phyloP scores from a whole-genome alignment of 1,140 invertebrate genomes.

The Teleogryllus occipitalis region DNA sequence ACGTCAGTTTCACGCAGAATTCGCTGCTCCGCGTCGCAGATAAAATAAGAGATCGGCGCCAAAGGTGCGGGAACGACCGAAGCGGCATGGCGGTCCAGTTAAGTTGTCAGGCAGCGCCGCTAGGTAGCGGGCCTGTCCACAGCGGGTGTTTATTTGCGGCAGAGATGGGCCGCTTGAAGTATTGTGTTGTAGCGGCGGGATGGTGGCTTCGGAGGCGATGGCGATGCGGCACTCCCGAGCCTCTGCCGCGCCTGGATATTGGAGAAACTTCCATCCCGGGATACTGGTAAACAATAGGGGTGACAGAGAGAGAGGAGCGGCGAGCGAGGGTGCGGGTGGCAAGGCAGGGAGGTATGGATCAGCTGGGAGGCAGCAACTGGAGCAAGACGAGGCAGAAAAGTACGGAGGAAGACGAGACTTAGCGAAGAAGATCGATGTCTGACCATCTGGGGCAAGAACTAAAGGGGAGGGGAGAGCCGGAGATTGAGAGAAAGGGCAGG shows the following conservation, averaged over 20 bases:
- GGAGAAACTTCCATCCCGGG: background rate
- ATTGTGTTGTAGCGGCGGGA: background rate
- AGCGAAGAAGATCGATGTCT: background rate
- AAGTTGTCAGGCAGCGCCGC: too few relatives aligned
- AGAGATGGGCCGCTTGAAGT: background rate
- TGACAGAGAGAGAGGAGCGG: background rate
- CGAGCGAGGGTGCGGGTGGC: background rate
- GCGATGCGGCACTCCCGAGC: background rate
- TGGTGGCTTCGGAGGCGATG: too few relatives aligned
- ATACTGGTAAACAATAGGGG: background rate
- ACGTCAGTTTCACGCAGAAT: too few relatives aligned
- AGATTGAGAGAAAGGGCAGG: too few relatives aligned
- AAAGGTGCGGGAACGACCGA: too few relatives aligned
- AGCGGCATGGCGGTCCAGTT: too few relatives aligned
- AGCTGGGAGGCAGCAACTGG: background rate
- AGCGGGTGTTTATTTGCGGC: too few relatives aligned
- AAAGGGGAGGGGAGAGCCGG: background rate
- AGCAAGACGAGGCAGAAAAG: background rate
- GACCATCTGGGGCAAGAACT: background rate
- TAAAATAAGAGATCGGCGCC: too few relatives aligned
- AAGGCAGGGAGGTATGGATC: background rate
- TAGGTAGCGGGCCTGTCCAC: too few relatives aligned
- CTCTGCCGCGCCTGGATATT: background rate
- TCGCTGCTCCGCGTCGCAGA: too few relatives aligned
- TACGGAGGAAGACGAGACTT: background rate